These are phyloP conservation scores for Smutsia temminckii DNA, from an alignment of 2,797 vertebrate genomes.

Conservation along the genomic window DNA sequence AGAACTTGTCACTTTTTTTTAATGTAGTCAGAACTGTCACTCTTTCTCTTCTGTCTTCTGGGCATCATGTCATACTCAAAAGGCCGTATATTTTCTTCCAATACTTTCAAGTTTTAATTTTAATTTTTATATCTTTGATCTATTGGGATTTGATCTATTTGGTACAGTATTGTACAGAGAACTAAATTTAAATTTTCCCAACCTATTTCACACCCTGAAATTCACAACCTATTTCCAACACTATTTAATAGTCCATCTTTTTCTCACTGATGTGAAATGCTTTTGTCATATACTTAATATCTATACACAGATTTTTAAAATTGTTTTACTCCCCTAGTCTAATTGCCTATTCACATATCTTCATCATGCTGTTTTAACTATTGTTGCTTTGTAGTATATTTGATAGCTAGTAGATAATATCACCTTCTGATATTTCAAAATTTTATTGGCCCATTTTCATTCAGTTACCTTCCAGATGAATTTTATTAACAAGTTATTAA, in stretches of 20 bases:
- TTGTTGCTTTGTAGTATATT: neutral
- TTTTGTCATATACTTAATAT: neutral
- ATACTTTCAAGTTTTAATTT: neutral
- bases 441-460: neutral
- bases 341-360: neutral
- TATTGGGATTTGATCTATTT: neutral
- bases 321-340: neutral
- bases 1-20: neutral
- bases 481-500: neutral
- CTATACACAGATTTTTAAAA: neutral
- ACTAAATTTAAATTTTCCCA: neutral
- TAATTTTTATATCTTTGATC: neutral
- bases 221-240: neutral
- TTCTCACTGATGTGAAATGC: neutral
- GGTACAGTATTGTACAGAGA: neutral
- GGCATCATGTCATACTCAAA: neutral
- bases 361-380: neutral
- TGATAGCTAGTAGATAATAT: neutral
- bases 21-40: neutral
- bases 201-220: neutral
- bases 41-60: neutral
- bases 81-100: constrained; percentile 12
- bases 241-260: neutral
- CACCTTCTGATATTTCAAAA: neutral
- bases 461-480: neutral